Conservation (phyloP, 2,888 invertebrate species). For the Anthophora plumipes region DNA sequence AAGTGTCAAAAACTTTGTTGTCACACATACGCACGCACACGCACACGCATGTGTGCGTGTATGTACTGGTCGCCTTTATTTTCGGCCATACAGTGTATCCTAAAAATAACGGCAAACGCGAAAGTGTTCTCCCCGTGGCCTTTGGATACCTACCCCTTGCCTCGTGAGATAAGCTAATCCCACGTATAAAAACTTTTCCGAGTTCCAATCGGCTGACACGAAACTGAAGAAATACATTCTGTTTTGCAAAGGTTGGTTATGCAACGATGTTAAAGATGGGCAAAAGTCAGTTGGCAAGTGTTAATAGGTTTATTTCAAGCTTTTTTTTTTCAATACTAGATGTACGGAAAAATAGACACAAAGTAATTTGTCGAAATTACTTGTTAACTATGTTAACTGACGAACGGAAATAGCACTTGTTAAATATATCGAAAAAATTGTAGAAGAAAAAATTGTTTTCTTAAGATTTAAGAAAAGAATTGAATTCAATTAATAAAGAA, state of each 20-base stretch:
- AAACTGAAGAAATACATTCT: not conserved
- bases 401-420: too few relatives aligned
- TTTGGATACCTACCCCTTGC: not conserved
- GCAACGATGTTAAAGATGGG: constrained; percentile 3
- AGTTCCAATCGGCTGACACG: constrained; percentile 21
- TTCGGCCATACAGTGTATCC: not conserved
- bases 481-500: too few relatives aligned
- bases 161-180: not conserved
- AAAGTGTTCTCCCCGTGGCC: not conserved
- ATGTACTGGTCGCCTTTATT: not conserved
- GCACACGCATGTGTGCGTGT: too few relatives aligned
- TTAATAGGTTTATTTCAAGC: not conserved
- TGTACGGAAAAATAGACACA: too few relatives aligned
- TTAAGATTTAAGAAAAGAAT: too few relatives aligned
- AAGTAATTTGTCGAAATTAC: too few relatives aligned
- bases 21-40: not conserved
- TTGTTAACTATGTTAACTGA: too few relatives aligned
- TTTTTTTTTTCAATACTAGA: not conserved
- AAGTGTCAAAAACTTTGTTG: constrained; percentile 9
- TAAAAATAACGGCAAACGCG: constrained; percentile 14
- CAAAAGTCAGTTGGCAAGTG: not conserved
- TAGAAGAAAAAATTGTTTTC: too few relatives aligned
- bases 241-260: not conserved
- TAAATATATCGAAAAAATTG: too few relatives aligned
- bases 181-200: not conserved